These are phyloP conservation scores for Oreocharis arfaki DNA, from an alignment of 2,113 vertebrate genomes.

Conservation along the genomic window DNA sequence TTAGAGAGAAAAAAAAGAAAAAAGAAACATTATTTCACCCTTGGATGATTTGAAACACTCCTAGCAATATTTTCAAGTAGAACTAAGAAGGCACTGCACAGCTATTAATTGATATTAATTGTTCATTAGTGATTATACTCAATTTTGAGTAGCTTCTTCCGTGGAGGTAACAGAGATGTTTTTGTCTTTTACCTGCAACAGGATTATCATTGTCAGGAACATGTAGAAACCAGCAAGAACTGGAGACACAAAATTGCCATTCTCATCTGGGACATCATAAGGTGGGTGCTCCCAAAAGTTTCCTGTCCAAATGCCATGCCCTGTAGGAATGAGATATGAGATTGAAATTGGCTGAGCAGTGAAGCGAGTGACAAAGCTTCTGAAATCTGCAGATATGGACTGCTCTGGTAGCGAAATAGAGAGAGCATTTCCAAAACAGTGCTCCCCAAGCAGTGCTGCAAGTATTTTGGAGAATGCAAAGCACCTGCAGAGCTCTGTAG, in stretches of 20 bases:
- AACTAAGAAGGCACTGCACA: not conserved
- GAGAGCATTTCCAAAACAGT: not conserved
- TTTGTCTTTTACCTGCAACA: slow-evolving; percentile 84
- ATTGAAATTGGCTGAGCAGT: not conserved
- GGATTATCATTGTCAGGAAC: slow-evolving; percentile 96
- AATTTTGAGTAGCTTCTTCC: not conserved
- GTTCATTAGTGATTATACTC: not conserved
- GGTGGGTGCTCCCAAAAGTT: slow-evolving; percentile 73
- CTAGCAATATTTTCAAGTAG: not conserved
- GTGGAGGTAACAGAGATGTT: not conserved
- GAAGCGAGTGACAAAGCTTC: not conserved
- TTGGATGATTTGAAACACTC: not conserved
- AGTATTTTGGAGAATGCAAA: not conserved
- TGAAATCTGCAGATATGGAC: not conserved
- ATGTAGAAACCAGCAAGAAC: slow-evolving; percentile 82
- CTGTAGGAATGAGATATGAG: slow-evolving; percentile 61
- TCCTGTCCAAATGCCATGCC: slow-evolving; percentile 82
- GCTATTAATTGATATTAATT: not conserved
- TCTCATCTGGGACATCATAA: slow-evolving; percentile 78
- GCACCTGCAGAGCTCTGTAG: not conserved
- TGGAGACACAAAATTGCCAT: slow-evolving; percentile 69
- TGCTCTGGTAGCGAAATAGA: not conserved
- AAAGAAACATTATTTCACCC: not conserved
- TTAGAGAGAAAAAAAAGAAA: not conserved
- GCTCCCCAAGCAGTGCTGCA: not conserved